phyloP scores from a whole-genome alignment of 2,888 invertebrate species.

The Oscheius sp. region DNA sequence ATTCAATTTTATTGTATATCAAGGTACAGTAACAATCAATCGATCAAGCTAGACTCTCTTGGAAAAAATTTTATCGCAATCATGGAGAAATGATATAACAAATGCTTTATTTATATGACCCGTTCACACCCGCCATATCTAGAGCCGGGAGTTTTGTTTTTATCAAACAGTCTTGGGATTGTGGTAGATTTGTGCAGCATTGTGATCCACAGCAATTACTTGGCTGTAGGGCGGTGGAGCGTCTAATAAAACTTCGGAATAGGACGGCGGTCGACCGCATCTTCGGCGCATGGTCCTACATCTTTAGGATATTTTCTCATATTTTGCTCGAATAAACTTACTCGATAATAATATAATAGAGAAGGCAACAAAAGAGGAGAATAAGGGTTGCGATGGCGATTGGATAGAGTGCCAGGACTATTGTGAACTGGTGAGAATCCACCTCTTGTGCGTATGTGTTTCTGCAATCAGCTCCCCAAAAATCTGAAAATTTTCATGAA shows the following conservation, averaged over 20 bases:
- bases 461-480: constrained; percentile 13
- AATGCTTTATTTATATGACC: background rate
- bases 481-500: background rate
- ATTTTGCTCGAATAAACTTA: too few species aligned
- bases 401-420: constrained; percentile 18
- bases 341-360: constrained; percentile 23
- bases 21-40: too few species aligned
- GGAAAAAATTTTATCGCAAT: background rate
- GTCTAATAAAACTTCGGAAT: constrained; percentile 20
- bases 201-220: constrained; percentile 12
- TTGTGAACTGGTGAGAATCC: constrained; percentile 12
- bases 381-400: constrained; percentile 15
- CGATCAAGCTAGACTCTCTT: too few species aligned
- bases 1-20: too few species aligned
- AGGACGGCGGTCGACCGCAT: constrained; percentile 12
- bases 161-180: constrained; percentile 20
- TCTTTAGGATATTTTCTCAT: too few species aligned
- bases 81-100: background rate
- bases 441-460: background rate
- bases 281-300: constrained; percentile 14
- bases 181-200: constrained; percentile 9
- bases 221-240: constrained; percentile 21
- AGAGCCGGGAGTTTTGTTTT: background rate
- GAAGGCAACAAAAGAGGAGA: constrained; percentile 18
- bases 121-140: background rate